phyloP scores from a whole-genome alignment of 2,888 invertebrate species.

The Pseudoips prasinana region DNA sequence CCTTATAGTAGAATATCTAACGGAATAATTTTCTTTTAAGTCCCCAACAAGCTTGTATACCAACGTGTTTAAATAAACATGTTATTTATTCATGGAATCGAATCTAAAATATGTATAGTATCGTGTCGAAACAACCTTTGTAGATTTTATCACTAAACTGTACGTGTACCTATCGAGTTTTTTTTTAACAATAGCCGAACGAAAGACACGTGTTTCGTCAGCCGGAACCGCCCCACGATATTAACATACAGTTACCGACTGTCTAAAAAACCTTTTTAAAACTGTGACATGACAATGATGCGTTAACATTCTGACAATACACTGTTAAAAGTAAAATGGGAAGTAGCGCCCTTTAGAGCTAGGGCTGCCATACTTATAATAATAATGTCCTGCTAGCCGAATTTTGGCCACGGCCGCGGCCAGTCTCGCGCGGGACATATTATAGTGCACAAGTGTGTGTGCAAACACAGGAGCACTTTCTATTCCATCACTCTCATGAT shows the following conservation, averaged over 20 bases:
- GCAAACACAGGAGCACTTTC: too few relatives aligned
- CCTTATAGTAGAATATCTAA: too few relatives aligned
- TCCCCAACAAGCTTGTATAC: too few relatives aligned
- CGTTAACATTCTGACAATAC: slow-evolving; percentile 71
- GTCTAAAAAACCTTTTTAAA: slow-evolving; percentile 60
- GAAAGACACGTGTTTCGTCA: slow-evolving; percentile 72
- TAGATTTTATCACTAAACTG: slow-evolving; percentile 52
- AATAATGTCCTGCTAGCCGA: too few relatives aligned
- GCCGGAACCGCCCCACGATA: slow-evolving; percentile 60
- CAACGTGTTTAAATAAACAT: slow-evolving; percentile 12
- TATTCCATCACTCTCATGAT: too few relatives aligned
- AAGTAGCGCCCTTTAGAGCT: slow-evolving; percentile 53
- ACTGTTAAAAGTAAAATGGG: slow-evolving; percentile 62
- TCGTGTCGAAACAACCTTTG: slow-evolving; percentile 34
- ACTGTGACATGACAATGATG: slow-evolving; percentile 73
- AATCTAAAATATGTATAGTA: slow-evolving; percentile 30
- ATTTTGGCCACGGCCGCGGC: too few relatives aligned
- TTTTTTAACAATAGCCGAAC: slow-evolving; percentile 62
- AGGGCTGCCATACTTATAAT: too few relatives aligned
- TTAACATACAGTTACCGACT: slow-evolving; percentile 69
- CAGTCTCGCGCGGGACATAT: too few relatives aligned
- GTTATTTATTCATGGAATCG: slow-evolving; percentile 32
- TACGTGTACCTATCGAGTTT: slow-evolving; percentile 52
- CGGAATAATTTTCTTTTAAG: too few relatives aligned
- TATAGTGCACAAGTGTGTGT: too few relatives aligned